These are phyloP conservation scores for Platyrinchus mystaceus DNA, from an alignment of 2,797 vertebrate genomes.

Conservation along the genomic window DNA sequence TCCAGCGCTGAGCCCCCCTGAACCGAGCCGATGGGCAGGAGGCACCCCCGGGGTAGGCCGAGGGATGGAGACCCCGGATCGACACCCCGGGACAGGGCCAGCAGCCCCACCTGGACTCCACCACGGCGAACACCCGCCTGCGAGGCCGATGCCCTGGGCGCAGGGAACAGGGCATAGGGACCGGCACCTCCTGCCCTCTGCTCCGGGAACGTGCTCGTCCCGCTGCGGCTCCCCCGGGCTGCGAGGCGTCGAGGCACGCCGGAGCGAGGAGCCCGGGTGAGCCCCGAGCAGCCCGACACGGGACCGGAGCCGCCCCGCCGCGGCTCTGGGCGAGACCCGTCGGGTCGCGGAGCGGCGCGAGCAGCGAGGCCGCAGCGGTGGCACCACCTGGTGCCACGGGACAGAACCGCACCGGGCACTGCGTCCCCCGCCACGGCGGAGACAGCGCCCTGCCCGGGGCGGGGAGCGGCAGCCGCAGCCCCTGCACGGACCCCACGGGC, in stretches of 20 bases:
- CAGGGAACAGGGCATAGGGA: accelerated
- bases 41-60: accelerated
- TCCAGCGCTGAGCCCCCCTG: background rate
- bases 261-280: accelerated
- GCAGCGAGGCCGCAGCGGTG: background rate
- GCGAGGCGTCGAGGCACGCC: accelerated
- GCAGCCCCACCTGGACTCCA: accelerated
- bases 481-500: accelerated
- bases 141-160: background rate
- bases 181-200: background rate
- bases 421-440: too few species aligned
- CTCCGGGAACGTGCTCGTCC: accelerated
- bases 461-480: background rate
- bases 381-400: background rate
- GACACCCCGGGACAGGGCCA: background rate
- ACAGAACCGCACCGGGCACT: background rate
- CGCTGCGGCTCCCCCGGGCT: background rate
- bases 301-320: background rate
- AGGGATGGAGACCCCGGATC: background rate
- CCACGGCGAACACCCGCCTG: accelerated
- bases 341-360: accelerated
- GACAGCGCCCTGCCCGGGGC: background rate
- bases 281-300: accelerated
- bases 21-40: background rate
- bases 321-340: background rate